Evolutionary conservation across 2,888 invertebrate species (phyloP), one percentile per base, ranked within the genome.

Genomic region (Volucella bombylans): DNA sequence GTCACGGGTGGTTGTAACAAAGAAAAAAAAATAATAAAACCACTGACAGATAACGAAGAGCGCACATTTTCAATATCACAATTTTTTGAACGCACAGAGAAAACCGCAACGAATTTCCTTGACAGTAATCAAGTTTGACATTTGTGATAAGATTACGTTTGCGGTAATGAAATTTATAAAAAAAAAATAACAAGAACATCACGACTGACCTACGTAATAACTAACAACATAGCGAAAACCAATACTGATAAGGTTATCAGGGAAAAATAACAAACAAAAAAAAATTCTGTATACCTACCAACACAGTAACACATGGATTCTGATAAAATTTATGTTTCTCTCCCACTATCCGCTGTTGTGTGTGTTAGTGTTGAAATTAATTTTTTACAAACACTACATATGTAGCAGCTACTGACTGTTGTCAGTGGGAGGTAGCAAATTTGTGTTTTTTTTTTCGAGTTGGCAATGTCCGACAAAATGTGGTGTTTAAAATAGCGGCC

Each of bases 171-270:
- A 82, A 82, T 31, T 6, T 45, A 43, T 18, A 41, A 61, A 31
- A 18, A 57, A 38, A 62, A 54, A 65, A 15, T 49, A 65, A 12
- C 38, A 59, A 52, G n/a, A n/a, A 31, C n/a, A 64, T 18, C 57
- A 71, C 65, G 59, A 67, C 55, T 76, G 71, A 85, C 80, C 83
- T 80, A 85, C 76, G 83, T 80, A 79, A 71, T 80, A 74, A 79
- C 68, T 64, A 73, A 71, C 65, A 72, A 71, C 72, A 50, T 65
- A 52, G 45, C 45, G 55, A 79, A 79, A 73, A 71, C 64, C 68
- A 80, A 65, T 61, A 72, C 62, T 85, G 80, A 76, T 85, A 80
- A 71, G 65, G 74, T 79, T 83, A 74, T 83, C 74, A 59, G 23
- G 41, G 55, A 67, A 50, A 54, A 69, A 72, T 77, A 57, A 54